Evolutionary conservation across 1,140 invertebrate species (phyloP).

Genomic region (Drosophila aff.): DNA sequence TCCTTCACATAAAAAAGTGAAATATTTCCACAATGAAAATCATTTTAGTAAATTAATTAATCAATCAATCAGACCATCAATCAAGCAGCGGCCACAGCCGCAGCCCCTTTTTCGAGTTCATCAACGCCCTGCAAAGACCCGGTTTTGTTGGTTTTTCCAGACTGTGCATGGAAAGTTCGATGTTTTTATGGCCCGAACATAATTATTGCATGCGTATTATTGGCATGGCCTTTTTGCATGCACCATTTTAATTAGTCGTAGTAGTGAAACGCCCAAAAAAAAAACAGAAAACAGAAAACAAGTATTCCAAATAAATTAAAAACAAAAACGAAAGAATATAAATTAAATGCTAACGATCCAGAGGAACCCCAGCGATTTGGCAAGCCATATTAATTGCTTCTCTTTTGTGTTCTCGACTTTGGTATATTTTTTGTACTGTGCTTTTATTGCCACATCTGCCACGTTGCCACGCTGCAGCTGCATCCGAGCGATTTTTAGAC

Average conservation of each 20-base stretch:
- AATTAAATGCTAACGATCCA: slow-evolving; percentile 25
- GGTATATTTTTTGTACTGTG: slow-evolving; percentile 5
- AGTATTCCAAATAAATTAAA: background rate
- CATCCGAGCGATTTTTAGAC: slow-evolving; percentile 88
- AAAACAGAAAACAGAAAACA: background rate
- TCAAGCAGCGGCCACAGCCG: slow-evolving; percentile 12
- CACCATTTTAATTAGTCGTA: slow-evolving; percentile 47
- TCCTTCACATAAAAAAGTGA: background rate
- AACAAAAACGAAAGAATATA: slow-evolving; percentile 36
- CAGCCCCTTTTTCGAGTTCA: slow-evolving; percentile 14
- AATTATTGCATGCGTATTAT: slow-evolving; percentile 64
- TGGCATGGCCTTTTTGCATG: slow-evolving; percentile 75
- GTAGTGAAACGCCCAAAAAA: slow-evolving; percentile 36
- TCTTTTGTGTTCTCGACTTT: slow-evolving; percentile 43
- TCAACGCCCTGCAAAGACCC: slow-evolving; percentile 17
- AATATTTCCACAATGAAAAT: slow-evolving; percentile 5
- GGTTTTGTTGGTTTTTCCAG: slow-evolving; percentile 19
- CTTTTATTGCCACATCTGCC: slow-evolving; percentile 20
- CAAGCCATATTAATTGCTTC: slow-evolving; percentile 42
- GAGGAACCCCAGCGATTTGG: slow-evolving; percentile 34
- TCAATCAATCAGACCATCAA: slow-evolving; percentile 41
- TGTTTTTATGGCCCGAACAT: slow-evolving; percentile 17
- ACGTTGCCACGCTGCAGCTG: slow-evolving; percentile 86
- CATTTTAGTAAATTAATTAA: slow-evolving; percentile 40
- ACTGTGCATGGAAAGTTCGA: slow-evolving; percentile 26